These are phyloP conservation scores for Hydropsyche tenuis DNA, from an alignment of 1,140 invertebrate genomes.

Conservation along the genomic window DNA sequence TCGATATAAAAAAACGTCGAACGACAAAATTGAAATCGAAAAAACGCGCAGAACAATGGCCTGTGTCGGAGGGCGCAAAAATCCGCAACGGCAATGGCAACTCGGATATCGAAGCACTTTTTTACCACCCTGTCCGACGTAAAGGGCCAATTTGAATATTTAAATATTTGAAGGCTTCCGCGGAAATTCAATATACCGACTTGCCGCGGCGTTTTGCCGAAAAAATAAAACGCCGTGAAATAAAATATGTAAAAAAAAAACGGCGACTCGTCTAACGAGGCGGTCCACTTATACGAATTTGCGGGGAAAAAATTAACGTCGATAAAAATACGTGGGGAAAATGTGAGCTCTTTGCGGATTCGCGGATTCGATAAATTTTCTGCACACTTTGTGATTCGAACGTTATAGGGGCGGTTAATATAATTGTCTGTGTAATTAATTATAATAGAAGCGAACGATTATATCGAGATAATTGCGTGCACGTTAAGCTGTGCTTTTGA, in stretches of 20 bases:
- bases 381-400: too few species aligned
- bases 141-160: slow-evolving; percentile 27
- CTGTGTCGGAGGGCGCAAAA: too few species aligned
- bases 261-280: neutral
- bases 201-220: neutral
- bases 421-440: neutral
- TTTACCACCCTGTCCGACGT: neutral
- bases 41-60: slow-evolving; percentile 9
- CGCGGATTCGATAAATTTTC: neutral
- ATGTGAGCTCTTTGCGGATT: neutral
- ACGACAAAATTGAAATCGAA: neutral
- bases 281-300: neutral
- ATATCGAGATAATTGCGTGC: slow-evolving; percentile 2
- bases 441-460: too few species aligned
- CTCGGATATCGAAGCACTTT: slow-evolving; percentile 6
- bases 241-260: neutral
- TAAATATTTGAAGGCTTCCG: slow-evolving; percentile 27
- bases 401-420: neutral
- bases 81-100: neutral
- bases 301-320: neutral
- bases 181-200: slow-evolving; percentile 20
- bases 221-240: neutral
- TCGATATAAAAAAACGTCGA: neutral
- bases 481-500: slow-evolving; percentile 21
- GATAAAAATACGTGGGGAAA: neutral